phyloP scores from a whole-genome alignment of 2,888 invertebrate species.

The Cryptocephalus primarius region DNA sequence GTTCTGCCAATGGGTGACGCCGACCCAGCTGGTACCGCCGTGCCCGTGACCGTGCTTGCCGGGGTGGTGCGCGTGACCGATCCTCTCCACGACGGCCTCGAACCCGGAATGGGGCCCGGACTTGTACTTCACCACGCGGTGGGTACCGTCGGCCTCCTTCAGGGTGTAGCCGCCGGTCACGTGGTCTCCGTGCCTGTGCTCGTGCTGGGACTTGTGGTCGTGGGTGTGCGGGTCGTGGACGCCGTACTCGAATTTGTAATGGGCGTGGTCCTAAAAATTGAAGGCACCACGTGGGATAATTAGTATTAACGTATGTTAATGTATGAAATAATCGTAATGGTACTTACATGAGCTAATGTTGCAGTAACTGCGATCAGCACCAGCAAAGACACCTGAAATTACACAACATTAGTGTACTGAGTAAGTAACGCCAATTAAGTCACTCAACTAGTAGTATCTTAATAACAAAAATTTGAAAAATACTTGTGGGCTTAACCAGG shows the following conservation, averaged over 20 bases:
- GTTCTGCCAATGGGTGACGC: slow-evolving; percentile 19
- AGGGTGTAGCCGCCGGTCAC: slow-evolving; percentile 31
- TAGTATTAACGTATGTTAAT: too few species aligned
- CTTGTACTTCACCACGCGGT: slow-evolving; percentile 31
- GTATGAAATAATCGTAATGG: too few species aligned
- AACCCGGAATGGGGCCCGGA: slow-evolving; percentile 17
- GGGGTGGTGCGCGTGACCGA: slow-evolving; percentile 21
- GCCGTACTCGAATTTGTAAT: slow-evolving; percentile 33
- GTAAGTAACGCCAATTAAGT: too few species aligned
- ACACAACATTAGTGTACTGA: too few species aligned
- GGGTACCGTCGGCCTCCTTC: slow-evolving; percentile 34
- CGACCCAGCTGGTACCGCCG: slow-evolving; percentile 19
- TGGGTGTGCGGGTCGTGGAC: slow-evolving; percentile 35
- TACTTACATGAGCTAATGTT: too few species aligned
- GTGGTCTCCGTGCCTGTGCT: slow-evolving; percentile 31
- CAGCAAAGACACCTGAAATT: too few species aligned
- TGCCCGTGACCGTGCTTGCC: slow-evolving; percentile 12
- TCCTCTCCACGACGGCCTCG: slow-evolving; percentile 19
- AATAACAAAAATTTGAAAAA: too few species aligned
- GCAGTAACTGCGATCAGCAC: too few species aligned
- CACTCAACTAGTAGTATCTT: too few species aligned
- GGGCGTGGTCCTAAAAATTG: slow-evolving; percentile 9
- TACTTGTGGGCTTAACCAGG: too few species aligned
- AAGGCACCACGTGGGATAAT: too few species aligned
- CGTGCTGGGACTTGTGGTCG: slow-evolving; percentile 32